Conservation (phyloP, 2,888 invertebrate genomes). For the Pherbina coryleti region DNA sequence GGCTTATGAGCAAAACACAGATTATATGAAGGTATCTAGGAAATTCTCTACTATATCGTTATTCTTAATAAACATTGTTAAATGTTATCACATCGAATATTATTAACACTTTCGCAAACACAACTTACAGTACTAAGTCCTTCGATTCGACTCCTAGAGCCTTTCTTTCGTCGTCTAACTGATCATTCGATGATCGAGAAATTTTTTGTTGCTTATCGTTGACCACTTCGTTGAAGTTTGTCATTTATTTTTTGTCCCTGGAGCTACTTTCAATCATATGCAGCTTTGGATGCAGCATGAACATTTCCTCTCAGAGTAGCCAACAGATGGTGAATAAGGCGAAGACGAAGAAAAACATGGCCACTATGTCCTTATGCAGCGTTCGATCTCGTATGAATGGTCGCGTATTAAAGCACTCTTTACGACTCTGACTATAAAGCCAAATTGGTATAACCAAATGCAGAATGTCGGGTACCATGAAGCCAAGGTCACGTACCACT, state of each 20-base stretch:
- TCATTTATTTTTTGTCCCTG: background rate
- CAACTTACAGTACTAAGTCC: conserved; percentile 19
- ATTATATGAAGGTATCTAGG: background rate
- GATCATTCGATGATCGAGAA: background rate
- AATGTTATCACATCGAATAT: conserved; percentile 21
- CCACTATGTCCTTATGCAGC: conserved; percentile 66
- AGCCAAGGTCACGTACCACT: conserved; percentile 76
- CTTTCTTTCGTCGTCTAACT: background rate
- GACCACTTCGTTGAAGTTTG: background rate
- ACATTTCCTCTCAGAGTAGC: conserved; percentile 32
- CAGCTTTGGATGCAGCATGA: conserved; percentile 4
- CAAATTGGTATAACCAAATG: conserved; percentile 75
- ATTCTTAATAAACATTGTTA: conserved; percentile 5
- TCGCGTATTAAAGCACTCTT: conserved; percentile 65
- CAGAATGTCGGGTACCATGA: conserved; percentile 77
- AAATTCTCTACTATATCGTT: conserved; percentile 3
- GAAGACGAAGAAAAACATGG: conserved; percentile 67
- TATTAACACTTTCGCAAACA: conserved; percentile 16
- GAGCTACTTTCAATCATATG: background rate
- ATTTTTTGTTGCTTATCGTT: background rate
- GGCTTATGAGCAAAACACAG: background rate
- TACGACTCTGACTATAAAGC: conserved; percentile 68
- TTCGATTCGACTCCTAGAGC: conserved; percentile 5
- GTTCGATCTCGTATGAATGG: conserved; percentile 68
- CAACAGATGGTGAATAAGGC: conserved; percentile 55